Conservation (phyloP, 30 jellyfish, hydroid and myxozoan genomes). For the Aurelia aurita complex sp. Pacific region DNA sequence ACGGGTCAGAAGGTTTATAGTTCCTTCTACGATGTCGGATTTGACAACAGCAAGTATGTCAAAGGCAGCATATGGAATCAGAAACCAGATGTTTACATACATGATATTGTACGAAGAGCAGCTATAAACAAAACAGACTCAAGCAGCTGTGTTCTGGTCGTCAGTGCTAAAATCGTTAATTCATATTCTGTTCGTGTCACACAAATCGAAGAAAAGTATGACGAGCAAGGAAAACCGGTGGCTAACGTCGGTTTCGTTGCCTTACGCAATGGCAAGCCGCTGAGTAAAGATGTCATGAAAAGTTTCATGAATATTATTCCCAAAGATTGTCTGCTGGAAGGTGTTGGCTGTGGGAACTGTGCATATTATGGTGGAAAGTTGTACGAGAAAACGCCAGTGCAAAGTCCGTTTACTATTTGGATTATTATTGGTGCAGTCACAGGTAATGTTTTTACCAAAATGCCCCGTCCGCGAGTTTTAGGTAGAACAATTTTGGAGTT, state of each 20-base stretch:
- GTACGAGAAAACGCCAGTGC: slow-evolving; percentile 26
- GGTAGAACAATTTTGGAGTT: too few species aligned
- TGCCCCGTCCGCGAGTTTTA: too few species aligned
- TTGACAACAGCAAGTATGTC: too few species aligned
- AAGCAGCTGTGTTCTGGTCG: neutral
- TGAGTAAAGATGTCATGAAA: neutral
- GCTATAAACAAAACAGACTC: neutral
- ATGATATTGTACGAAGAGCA: slow-evolving; percentile 5
- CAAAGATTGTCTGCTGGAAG: slow-evolving; percentile 13
- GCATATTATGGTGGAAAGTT: slow-evolving; percentile 21
- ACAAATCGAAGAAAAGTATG: slow-evolving; percentile 23
- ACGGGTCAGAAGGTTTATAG: too few species aligned
- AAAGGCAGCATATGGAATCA: too few species aligned
- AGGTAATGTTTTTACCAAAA: slow-evolving; percentile 3
- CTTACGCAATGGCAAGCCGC: slow-evolving; percentile 40
- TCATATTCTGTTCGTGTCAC: slow-evolving; percentile 46
- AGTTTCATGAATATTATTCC: slow-evolving; percentile 18
- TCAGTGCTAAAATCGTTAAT: neutral
- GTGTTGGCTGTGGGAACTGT: slow-evolving; percentile 27
- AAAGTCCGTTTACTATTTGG: slow-evolving; percentile 16
- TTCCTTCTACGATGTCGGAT: too few species aligned
- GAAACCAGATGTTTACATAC: too few species aligned
- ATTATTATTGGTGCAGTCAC: slow-evolving; percentile 37
- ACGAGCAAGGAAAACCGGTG: slow-evolving; percentile 28
- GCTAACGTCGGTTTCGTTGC: slow-evolving; percentile 50